Conservation (phyloP, 2,888 invertebrate species). For the Sesamia inferens region DNA sequence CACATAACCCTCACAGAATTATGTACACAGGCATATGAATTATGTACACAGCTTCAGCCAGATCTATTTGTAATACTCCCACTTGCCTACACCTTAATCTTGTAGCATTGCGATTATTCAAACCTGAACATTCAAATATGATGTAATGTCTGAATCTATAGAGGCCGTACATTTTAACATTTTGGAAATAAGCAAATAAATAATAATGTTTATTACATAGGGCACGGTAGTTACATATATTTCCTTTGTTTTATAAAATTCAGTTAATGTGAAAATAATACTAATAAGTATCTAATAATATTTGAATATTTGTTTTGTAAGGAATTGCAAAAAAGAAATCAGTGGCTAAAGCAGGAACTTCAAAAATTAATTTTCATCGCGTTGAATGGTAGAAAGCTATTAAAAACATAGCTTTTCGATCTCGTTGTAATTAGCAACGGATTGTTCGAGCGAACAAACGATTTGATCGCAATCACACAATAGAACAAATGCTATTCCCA, state of each 20-base stretch:
- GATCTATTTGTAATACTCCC: constrained; percentile 4
- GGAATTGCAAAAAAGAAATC: neutral
- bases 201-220: neutral
- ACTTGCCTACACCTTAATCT: constrained; percentile 26
- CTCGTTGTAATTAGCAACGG: constrained; percentile 56
- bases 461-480: constrained; percentile 55
- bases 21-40: neutral
- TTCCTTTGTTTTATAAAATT: neutral
- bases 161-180: neutral
- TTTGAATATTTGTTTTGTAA: neutral
- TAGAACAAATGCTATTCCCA: constrained; percentile 59
- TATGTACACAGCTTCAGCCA: neutral
- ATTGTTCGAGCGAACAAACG: constrained; percentile 58
- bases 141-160: neutral
- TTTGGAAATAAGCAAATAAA: neutral
- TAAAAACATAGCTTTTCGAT: constrained; percentile 60
- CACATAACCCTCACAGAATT: constrained; percentile 6
- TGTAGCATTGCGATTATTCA: neutral
- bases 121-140: neutral
- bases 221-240: neutral
- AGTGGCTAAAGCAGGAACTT: constrained; percentile 5
- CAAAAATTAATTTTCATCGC: constrained; percentile 33
- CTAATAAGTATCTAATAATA: neutral
- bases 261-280: neutral
- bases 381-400: constrained; percentile 57